Percentiles rank a stretch among this genome's conserved stretches.
These are phyloP conservation scores for Chondrosia reniformis DNA, from an alignment of 37 sponge, comb jelly and placozoan species.

Conservation along the genomic window DNA sequence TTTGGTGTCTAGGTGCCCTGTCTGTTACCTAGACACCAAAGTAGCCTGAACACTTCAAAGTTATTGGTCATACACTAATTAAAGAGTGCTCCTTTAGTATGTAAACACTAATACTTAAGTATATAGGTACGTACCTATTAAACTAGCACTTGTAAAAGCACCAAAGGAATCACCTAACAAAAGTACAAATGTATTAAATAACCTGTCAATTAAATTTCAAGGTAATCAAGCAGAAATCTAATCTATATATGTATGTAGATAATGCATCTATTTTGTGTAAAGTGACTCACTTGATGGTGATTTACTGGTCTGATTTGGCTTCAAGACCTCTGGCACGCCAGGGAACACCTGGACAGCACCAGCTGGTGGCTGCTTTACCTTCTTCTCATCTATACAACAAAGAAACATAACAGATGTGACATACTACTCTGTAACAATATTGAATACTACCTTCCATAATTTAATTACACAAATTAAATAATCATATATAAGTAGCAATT, in stretches of 20 bases:
- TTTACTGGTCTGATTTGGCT: neutral
- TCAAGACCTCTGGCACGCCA: constrained; percentile 13
- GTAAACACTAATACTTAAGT: neutral
- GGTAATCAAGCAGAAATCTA: neutral
- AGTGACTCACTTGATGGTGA: constrained; percentile 11
- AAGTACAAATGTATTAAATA: neutral
- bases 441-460: no score
- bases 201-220: no score
- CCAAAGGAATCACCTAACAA: constrained; percentile 51
- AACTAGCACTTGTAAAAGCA: constrained; percentile 38
- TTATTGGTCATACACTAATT: no score
- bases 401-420: no score
- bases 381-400: no score
- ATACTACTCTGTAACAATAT: no score
- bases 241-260: neutral
- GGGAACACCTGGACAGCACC: constrained; percentile 14
- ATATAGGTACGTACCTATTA: constrained; percentile 1
- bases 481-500: no score
- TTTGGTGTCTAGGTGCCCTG: no score
- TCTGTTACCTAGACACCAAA: no score
- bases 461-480: no score
- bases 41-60: no score
- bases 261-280: neutral
- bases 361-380: neutral
- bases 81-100: no score